Evolutionary conservation across 2,113 vertebrate species (phyloP).

Genomic region (Odocoileus virginianus): DNA sequence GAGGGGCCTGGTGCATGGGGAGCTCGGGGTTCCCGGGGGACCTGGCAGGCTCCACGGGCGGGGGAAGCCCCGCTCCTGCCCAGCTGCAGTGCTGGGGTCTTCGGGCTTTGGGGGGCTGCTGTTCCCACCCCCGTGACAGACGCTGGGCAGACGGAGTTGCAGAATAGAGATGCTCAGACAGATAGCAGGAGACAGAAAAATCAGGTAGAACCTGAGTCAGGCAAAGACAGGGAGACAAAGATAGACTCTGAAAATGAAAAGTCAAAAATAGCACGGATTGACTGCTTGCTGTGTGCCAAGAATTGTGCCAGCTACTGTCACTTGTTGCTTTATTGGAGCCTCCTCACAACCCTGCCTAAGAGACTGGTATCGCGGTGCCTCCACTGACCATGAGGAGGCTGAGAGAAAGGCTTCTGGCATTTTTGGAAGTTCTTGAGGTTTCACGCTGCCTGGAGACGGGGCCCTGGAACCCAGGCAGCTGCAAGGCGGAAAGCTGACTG

Average conservation of each 20-base stretch:
- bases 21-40: background rate
- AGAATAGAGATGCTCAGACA: background rate
- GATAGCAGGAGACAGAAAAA: background rate
- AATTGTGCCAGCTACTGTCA: background rate
- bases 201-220: background rate
- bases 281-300: background rate
- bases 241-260: background rate
- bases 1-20: conserved; percentile 33
- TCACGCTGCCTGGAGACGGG: background rate
- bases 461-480: background rate
- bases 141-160: background rate
- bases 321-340: background rate
- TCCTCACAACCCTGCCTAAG: background rate
- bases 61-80: background rate
- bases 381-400: background rate
- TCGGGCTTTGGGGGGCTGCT: rapidly evolving
- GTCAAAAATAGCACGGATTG: background rate
- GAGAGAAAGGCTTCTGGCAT: background rate
- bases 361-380: rapidly evolving
- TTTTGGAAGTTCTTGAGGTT: background rate
- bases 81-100: background rate
- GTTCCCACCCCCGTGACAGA: background rate
- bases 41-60: background rate
- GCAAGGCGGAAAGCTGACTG: background rate
- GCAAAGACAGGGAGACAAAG: background rate